phyloP scores from a whole-genome alignment of 2,888 invertebrate species.

The Capitulum mitella region DNA sequence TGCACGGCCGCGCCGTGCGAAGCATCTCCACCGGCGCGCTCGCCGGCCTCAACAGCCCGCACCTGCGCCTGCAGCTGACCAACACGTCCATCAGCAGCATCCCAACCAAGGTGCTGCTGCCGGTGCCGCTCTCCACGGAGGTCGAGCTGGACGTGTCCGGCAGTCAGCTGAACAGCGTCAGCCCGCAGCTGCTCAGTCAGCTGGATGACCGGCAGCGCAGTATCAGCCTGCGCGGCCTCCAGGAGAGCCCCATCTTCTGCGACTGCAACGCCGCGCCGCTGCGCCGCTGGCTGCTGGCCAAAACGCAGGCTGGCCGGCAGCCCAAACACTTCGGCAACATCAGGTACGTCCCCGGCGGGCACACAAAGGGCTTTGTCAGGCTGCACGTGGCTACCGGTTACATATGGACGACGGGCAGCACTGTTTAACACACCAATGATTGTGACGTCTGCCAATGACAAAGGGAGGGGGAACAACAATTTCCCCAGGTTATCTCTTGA shows the following conservation, averaged over 20 bases:
- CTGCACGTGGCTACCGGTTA: too few species aligned
- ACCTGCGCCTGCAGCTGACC: conserved; percentile 62
- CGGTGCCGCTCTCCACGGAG: conserved; percentile 75
- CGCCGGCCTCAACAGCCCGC: conserved; percentile 59
- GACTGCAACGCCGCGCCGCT: conserved; percentile 75
- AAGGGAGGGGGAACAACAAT: too few species aligned
- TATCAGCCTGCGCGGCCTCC: conserved; percentile 63
- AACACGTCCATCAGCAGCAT: conserved; percentile 71
- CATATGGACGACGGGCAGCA: too few species aligned
- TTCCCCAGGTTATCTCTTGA: too few species aligned
- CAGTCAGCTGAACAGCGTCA: conserved; percentile 65
- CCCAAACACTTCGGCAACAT: conserved; percentile 28
- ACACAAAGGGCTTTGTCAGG: too few species aligned
- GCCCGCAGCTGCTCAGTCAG: conserved; percentile 68
- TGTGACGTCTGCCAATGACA: too few species aligned
- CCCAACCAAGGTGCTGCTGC: conserved; percentile 75
- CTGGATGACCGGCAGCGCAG: conserved; percentile 73
- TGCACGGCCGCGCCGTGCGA: conserved; percentile 65
- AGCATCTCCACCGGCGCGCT: conserved; percentile 74
- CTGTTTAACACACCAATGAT: too few species aligned
- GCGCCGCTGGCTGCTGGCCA: conserved; percentile 59
- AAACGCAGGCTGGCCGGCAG: conserved; percentile 32
- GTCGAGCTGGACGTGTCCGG: conserved; percentile 70
- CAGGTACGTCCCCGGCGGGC: background rate
- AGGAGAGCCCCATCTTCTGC: conserved; percentile 72